Evolutionary conservation across 2,888 invertebrate genomes (phyloP).

Genomic region (Panopea generosa): DNA sequence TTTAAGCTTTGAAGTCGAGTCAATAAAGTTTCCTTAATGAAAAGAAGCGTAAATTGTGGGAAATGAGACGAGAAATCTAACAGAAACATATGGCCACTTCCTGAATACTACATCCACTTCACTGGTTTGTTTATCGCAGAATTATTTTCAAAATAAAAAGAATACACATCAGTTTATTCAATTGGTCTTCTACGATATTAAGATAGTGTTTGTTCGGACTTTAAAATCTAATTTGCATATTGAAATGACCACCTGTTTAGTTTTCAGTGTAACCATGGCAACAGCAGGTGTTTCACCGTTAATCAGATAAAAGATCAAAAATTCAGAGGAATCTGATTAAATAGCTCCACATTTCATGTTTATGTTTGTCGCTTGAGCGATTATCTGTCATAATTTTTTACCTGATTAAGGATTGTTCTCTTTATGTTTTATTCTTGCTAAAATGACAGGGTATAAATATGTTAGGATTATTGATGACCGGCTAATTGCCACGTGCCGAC

Average conservation of each 20-base stretch:
- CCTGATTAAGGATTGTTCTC: too few species aligned
- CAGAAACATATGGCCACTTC: too few species aligned
- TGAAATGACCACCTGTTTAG: conserved; percentile 31
- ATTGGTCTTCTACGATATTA: too few species aligned
- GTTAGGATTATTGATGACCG: conserved; percentile 18
- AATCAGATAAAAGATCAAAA: conserved; percentile 17
- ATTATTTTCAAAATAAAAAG: too few species aligned
- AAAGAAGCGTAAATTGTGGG: too few species aligned
- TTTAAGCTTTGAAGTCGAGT: too few species aligned
- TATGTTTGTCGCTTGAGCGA: conserved; percentile 1
- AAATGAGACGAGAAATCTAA: too few species aligned
- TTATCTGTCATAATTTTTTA: too few species aligned
- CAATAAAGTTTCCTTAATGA: too few species aligned
- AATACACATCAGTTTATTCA: too few species aligned
- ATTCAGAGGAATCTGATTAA: neutral
- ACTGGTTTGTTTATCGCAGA: too few species aligned
- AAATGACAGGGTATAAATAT: conserved; percentile 41
- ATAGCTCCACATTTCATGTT: neutral
- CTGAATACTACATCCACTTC: too few species aligned
- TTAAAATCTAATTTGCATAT: neutral
- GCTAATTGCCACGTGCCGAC: conserved; percentile 23
- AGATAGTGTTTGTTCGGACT: neutral
- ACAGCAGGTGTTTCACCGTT: conserved; percentile 41
- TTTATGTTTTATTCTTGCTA: conserved; percentile 7
- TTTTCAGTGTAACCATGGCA: conserved; percentile 20